Evolutionary conservation across 2,888 invertebrate genomes (phyloP), one percentile per base, ranked within the genome.

Genomic region (Arge pagana): DNA sequence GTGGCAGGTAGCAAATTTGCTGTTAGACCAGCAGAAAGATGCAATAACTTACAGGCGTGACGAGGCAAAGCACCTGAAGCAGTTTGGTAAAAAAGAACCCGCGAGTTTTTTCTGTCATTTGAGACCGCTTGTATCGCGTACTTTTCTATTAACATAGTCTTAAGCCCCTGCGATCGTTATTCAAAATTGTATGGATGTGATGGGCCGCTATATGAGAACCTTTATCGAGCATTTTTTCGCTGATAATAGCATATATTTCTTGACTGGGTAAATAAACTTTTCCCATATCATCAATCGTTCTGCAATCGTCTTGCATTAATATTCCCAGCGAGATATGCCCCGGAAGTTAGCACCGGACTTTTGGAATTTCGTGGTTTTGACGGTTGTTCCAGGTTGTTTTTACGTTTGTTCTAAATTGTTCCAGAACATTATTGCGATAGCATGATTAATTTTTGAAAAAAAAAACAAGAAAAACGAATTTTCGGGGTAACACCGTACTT

Each of bases 21-120:
- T 58, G 26, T 53, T 56, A 5, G 50, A 58, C 2, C 31, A 55
- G 50, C n/a, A 28, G n/a, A 57, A 54, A 48, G 41, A 53, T 37
- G 56, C 58, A 19, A 28, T 57, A 6, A 52, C 45, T 15, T 52
- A 51, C 10, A 52, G 30, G 28, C 58, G 55, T 6, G 45, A 56
- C 1, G 42, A 41, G 28, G 43, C 58, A 3, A 49, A 31, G 16
- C 39, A 35, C 13, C 26, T 51, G 24, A 59, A 59, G 13, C 13
- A 42, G 43, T 57, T 57, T 18, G 54, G 48, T 5, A 39, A 30
- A 10, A 45, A 51, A 49, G 52, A 55, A 50, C 55, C 42, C 8
- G 26, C 54, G 3, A 57, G n/a, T n/a, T n/a, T n/a, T n/a, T n/a
- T n/a, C n/a, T n/a, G n/a, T n/a, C n/a, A n/a, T n/a, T n/a, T n/a